Conservation (phyloP, 2,113 vertebrate genomes). For the Apteryx owenii region DNA sequence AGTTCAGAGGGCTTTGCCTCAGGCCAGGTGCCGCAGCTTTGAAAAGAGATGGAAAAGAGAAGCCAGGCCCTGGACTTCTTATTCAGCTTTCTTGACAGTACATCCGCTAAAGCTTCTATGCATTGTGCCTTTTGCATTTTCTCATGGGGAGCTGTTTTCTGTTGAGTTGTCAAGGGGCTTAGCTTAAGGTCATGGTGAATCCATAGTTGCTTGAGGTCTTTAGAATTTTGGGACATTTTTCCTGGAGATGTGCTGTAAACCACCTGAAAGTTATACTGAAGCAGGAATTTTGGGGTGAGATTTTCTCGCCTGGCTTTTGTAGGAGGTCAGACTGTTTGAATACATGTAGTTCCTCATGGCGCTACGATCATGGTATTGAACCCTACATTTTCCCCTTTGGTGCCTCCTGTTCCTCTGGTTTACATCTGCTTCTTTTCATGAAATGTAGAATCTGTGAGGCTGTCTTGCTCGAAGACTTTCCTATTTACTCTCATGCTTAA, state of each 20-base stretch:
- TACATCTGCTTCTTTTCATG: rapidly evolving
- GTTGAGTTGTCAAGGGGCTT: not conserved
- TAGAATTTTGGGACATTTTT: not conserved
- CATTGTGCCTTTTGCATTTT: rapidly evolving
- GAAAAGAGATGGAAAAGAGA: not conserved
- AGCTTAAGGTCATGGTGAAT: not conserved
- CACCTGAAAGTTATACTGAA: not conserved
- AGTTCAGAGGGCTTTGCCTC: conserved; percentile 14
- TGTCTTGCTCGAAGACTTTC: not conserved
- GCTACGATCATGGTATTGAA: rapidly evolving
- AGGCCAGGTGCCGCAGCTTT: not conserved
- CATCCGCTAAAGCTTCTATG: not conserved
- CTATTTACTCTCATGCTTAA: not conserved
- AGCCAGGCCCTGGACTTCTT: not conserved
- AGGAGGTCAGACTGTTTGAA: not conserved
- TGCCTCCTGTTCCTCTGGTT: rapidly evolving
- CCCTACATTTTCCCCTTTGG: not conserved
- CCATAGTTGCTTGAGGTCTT: not conserved
- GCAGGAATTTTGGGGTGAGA: not conserved
- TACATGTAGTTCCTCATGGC: not conserved
- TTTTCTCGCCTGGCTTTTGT: not conserved
- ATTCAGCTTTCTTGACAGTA: not conserved
- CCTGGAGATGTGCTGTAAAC: not conserved
- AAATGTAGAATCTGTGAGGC: not conserved
- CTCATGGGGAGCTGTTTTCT: not conserved